These are phyloP conservation scores for Tympanuchus pallidicinctus DNA, from an alignment of 2,113 vertebrate genomes.

Conservation along the genomic window DNA sequence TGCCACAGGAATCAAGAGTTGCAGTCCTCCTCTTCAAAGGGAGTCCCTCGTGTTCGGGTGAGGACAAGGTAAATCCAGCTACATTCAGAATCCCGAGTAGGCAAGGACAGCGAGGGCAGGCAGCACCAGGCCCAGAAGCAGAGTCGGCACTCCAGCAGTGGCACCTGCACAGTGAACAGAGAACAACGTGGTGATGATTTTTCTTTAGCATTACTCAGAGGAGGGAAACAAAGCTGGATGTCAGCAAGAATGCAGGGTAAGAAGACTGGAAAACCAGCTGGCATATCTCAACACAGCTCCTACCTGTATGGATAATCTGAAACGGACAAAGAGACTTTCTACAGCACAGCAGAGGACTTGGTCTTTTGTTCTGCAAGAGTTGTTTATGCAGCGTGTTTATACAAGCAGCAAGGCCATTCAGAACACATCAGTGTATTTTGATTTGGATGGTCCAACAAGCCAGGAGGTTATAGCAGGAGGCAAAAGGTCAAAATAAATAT, in stretches of 20 bases:
- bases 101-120: conserved; percentile 82
- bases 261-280: neutral
- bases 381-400: conserved; percentile 47
- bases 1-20: conserved; percentile 81
- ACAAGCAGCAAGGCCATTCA: conserved; percentile 12
- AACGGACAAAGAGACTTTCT: neutral
- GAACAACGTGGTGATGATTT: neutral
- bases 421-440: conserved; percentile 22
- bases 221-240: neutral
- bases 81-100: conserved; percentile 93
- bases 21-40: conserved; percentile 80
- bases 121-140: conserved; percentile 78
- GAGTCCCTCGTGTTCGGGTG: conserved; percentile 79
- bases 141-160: conserved; percentile 69
- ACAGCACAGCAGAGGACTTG: accelerated
- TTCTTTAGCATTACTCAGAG: neutral
- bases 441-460: neutral
- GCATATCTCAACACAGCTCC: neutral
- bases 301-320: neutral
- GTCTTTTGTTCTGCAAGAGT: conserved; percentile 1
- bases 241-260: accelerated
- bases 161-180: conserved; percentile 63
- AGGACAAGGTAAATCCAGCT: conserved; percentile 79
- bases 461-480: conserved; percentile 27
- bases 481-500: conserved; percentile 72